A percentile compares a stretch with the other conserved stretches of the same genome.
phyloP scores from a whole-genome alignment of 2,797 vertebrate species.

The Galago senegalensis region DNA sequence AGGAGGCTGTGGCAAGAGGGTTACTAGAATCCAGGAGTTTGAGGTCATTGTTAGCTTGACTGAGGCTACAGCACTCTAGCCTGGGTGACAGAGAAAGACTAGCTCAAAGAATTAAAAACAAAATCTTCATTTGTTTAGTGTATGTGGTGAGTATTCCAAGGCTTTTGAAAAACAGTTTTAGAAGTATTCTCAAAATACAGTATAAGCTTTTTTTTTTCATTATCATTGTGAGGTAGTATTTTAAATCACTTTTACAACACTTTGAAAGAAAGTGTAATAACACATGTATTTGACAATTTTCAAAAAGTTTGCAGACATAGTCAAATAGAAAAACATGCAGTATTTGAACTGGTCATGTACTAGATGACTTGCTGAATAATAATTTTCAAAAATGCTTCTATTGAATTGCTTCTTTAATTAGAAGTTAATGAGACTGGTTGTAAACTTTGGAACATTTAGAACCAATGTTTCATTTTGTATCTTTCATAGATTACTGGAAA shows the following conservation, averaged over 20 bases:
- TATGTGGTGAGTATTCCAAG: slow-evolving; percentile 10
- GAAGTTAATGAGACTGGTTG: background rate
- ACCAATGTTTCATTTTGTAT: background rate
- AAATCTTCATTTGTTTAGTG: slow-evolving; percentile 50
- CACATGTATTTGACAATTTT: background rate
- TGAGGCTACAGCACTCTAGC: no score
- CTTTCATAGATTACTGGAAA: slow-evolving; percentile 47
- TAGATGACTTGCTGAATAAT: background rate
- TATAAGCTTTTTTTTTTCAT: slow-evolving; percentile 35
- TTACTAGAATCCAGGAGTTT: no score
- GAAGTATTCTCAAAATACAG: slow-evolving; percentile 30
- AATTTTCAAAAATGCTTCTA: slow-evolving; percentile 32
- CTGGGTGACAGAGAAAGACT: no score
- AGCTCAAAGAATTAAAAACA: background rate
- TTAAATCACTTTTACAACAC: background rate
- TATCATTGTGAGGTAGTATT: slow-evolving; percentile 6
- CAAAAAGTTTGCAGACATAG: background rate
- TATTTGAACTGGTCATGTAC: background rate
- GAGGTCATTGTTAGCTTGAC: no score
- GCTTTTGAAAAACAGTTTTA: slow-evolving; percentile 60
- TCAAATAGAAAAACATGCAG: slow-evolving; percentile 13
- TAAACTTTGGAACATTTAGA: slow-evolving; percentile 41
- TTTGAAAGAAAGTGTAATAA: background rate
- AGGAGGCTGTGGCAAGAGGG: no score
- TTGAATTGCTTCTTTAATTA: slow-evolving; percentile 32